Evolutionary conservation across 2,888 invertebrate genomes (phyloP), one percentile per base, ranked within the genome.

Genomic region (Plagiodera versicolora): DNA sequence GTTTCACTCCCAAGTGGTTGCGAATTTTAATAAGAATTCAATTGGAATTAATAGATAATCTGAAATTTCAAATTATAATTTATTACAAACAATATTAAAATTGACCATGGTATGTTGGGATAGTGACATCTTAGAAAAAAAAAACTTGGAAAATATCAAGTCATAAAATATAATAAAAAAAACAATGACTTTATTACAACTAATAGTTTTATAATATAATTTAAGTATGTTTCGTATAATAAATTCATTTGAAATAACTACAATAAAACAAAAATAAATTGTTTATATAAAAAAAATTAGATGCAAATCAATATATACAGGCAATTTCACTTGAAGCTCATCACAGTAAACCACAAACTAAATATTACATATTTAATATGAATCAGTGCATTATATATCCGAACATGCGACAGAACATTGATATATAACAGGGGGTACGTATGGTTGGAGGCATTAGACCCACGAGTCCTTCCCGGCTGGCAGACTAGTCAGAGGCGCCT

Each of bases 311-410:
- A 76, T 78, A 79, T 79, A 71, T 79, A 80, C 79, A 79, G 76
- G 76, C 76, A 77, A 75, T 77, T 75, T 75, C 74, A 76, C 75
- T 77, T 76, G 75, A 79, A 79, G 78, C 79, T 79, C 78, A 80
- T 80, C 80, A 80, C 80, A 79, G 80, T 78, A 79, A 79, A 77
- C 77, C 75, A 79, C 75, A 76, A 79, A 79, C 77, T 77, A 78
- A 80, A 78, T 74, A 76, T 72, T 77, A 77, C 74, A 78, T 77
- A 75, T 76, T 77, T 76, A 73, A 74, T 76, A 77, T 76, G 76
- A 77, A 77, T 77, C 77, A 77, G 78, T 78, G 77, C 77, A 77
- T 76, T 71, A 74, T 72, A 73, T 74, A 74, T 74, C 70, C 72
- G 75, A 74, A 77, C 75, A 77, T 77, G 77, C 77, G 76, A 77